Evolutionary conservation across 2,113 vertebrate genomes (phyloP), one percentile per base, ranked within the genome.

Genomic region (Beaufortia kweichowensis): DNA sequence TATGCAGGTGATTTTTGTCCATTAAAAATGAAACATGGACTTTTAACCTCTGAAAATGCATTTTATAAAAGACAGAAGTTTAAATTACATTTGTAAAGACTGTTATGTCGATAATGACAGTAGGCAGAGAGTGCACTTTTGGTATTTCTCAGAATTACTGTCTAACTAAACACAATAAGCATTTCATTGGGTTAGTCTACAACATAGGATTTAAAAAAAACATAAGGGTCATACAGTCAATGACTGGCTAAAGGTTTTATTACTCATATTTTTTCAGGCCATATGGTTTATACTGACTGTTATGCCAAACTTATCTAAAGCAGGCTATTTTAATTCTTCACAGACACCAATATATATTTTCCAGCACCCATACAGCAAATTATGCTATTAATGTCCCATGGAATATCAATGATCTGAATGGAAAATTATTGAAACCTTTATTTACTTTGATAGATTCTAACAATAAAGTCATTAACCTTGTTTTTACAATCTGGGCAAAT

Each of bases 121-220:
- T 75, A 83, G 39, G 75, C 85, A 85, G 83, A 82, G 62, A 23
- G 26, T 48, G 60, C 46, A 24, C 26, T 41, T 29, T 56, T 53
- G 33, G 28, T 48, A 63, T 81, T 81, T 17, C 63, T 78, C 78
- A 77, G 23, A 67, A 76, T 83, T 84, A 86, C 48, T 75, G 69
- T 80, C 64, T 46, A 59, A 55, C 60, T 64, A 24, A 77, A 82
- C 43, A 4, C 29, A 63, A 82, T 82, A 79, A 79, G 17, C 55
- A 19, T 60, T 71, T 59, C 77, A 9, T 75, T 76, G 78, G n/a
- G n/a, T n/a, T n/a, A 57, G 59, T 56, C 31, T 10, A 24, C n/a
- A 9, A 70, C 29, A 35, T 53, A 21, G 31, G 43, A 2, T 55
- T 53, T 31, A 50, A n/a, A 26, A 33, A 33, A 5, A n/a, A 31